Conservation (phyloP, 92 coral and sea anemone genomes). For the Micromussa lordhowensis region DNA sequence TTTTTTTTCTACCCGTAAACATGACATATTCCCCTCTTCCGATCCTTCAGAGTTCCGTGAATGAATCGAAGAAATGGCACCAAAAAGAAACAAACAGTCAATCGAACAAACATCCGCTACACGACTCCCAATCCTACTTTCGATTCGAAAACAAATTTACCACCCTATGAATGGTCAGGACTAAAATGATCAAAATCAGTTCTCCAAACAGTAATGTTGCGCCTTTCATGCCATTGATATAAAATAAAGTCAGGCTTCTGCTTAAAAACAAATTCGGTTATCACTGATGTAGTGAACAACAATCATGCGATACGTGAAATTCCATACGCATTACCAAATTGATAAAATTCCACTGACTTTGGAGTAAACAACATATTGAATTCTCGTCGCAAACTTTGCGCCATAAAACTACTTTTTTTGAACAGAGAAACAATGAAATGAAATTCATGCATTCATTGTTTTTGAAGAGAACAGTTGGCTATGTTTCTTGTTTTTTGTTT, state of each 20-base stretch:
- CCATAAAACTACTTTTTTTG: not conserved
- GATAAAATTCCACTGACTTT: not conserved
- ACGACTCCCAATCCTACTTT: too few relatives aligned
- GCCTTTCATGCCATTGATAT: not conserved
- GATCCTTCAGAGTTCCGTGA: too few relatives aligned
- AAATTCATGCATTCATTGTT: not conserved
- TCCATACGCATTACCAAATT: not conserved
- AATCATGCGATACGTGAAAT: not conserved
- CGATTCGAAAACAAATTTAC: too few relatives aligned
- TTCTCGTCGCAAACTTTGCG: not conserved
- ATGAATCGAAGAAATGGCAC: too few relatives aligned
- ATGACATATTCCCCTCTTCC: too few relatives aligned
- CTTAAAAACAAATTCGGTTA: not conserved
- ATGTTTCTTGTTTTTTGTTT: not conserved
- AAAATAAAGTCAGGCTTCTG: not conserved
- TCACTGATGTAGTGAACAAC: too few relatives aligned
- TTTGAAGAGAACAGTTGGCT: not conserved
- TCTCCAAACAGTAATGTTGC: not conserved
- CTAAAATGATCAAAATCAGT: not conserved
- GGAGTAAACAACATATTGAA: conserved; percentile 1
- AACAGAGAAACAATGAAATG: not conserved
- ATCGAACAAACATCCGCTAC: too few relatives aligned
- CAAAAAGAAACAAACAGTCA: too few relatives aligned
- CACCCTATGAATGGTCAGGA: not conserved
- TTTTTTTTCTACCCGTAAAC: too few relatives aligned